phyloP scores from a whole-genome alignment of 2,113 vertebrate species.

The Henicopernis longicauda region DNA sequence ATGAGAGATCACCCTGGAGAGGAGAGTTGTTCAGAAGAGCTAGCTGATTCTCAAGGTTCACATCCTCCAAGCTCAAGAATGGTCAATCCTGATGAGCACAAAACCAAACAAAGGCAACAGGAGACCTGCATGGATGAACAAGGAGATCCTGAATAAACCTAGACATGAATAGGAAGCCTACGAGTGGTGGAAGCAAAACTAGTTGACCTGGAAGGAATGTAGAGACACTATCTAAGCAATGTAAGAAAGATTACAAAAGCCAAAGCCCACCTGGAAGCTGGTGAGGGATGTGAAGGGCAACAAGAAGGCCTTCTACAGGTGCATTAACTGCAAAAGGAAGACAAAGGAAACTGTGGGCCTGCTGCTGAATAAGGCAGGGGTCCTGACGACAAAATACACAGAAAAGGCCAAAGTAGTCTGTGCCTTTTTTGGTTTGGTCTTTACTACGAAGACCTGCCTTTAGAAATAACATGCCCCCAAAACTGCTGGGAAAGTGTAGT shows the following conservation, averaged over 20 bases:
- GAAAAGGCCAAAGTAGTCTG: neutral
- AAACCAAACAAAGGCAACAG: neutral
- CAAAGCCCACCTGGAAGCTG: neutral
- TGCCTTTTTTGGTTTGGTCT: neutral
- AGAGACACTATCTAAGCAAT: neutral
- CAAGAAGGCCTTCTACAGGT: neutral
- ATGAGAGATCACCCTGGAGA: neutral
- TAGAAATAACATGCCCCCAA: neutral
- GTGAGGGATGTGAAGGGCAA: neutral
- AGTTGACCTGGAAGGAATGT: neutral
- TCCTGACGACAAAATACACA: neutral
- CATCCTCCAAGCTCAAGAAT: neutral
- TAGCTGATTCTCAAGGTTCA: neutral
- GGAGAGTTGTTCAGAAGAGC: neutral
- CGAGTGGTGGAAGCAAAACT: neutral
- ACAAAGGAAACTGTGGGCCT: neutral
- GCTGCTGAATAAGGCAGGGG: neutral
- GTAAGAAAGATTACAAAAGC: neutral
- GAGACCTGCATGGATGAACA: neutral
- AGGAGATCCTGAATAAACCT: neutral
- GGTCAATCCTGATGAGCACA: neutral
- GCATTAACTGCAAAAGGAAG: neutral
- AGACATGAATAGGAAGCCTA: too few species aligned
- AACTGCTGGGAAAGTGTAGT: neutral
- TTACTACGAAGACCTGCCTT: neutral